Evolutionary conservation across 1,140 invertebrate genomes (phyloP).

Genomic region (Conopomorpha cramerella): DNA sequence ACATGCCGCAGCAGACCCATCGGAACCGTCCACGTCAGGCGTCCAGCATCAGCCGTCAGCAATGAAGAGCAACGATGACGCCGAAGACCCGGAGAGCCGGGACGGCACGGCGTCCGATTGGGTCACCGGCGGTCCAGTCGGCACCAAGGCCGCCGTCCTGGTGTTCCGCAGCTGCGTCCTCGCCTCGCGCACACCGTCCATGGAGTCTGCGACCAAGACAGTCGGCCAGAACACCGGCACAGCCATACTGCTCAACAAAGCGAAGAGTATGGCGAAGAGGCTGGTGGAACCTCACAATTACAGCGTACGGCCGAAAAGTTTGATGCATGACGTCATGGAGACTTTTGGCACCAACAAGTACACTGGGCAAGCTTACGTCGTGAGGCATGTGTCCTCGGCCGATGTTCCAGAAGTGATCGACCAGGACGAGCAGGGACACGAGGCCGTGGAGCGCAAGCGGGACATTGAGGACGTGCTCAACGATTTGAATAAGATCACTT

Average conservation of each 20-base stretch:
- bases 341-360: conserved; percentile 42
- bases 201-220: conserved; percentile 41
- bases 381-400: conserved; percentile 32
- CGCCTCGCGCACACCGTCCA: conserved; percentile 44
- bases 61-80: conserved; percentile 48
- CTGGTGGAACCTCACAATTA: conserved; percentile 42
- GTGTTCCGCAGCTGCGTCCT: conserved; percentile 64
- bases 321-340: conserved; percentile 54
- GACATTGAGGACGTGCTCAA: conserved; percentile 53
- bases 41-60: conserved; percentile 24
- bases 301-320: conserved; percentile 34
- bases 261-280: conserved; percentile 45
- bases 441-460: conserved; percentile 32
- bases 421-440: conserved; percentile 36
- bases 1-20: conserved; percentile 46
- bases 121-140: conserved; percentile 59
- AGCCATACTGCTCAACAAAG: conserved; percentile 42
- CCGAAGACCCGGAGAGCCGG: conserved; percentile 16
- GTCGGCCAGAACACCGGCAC: conserved; percentile 44
- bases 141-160: conserved; percentile 57
- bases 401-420: conserved; percentile 21
- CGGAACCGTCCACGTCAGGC: conserved; percentile 48
- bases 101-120: conserved; percentile 66
- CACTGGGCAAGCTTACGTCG: conserved; percentile 33
- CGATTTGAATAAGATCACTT: conserved; percentile 47